Conservation (phyloP, 1,140 invertebrate genomes). For the Pseudomyrmex concolor region DNA sequence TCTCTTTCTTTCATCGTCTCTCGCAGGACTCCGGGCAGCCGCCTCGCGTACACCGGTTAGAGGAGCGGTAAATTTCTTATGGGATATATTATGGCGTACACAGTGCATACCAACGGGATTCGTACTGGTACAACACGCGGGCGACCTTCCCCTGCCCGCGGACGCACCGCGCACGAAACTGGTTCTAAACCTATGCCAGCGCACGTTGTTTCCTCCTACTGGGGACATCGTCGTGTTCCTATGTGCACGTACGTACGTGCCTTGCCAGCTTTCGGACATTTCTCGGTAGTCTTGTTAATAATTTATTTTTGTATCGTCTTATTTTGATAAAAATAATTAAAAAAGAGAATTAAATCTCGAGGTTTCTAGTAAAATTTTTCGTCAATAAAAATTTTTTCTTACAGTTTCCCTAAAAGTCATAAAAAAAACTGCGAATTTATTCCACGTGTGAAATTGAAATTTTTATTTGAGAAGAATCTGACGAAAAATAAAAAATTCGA, state of each 20-base stretch:
- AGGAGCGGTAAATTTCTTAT: slow-evolving; percentile 82
- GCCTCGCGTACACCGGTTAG: slow-evolving; percentile 70
- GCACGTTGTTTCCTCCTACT: slow-evolving; percentile 42
- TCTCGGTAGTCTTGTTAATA: slow-evolving; percentile 12
- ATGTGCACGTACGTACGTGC: slow-evolving; percentile 8
- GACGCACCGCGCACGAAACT: slow-evolving; percentile 69
- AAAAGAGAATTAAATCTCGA: slow-evolving; percentile 3
- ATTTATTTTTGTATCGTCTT: too few species aligned
- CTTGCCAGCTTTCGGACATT: slow-evolving; percentile 1
- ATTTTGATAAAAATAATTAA: neutral
- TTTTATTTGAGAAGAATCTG: neutral
- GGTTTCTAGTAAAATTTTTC: neutral
- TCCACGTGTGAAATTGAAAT: neutral
- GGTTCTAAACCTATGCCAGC: slow-evolving; percentile 74
- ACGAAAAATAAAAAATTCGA: neutral
- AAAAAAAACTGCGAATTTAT: slow-evolving; percentile 1
- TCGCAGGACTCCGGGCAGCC: slow-evolving; percentile 49
- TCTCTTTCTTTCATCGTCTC: slow-evolving; percentile 34
- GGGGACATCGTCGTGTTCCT: slow-evolving; percentile 42
- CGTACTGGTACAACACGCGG: slow-evolving; percentile 78
- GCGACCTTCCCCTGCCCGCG: slow-evolving; percentile 67
- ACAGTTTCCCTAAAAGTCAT: slow-evolving; percentile 4
- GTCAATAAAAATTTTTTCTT: neutral
- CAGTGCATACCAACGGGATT: slow-evolving; percentile 81
- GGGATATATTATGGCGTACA: slow-evolving; percentile 79